Evolutionary conservation across 2,113 vertebrate species (phyloP).

Genomic region (Zosterops lateralis): DNA sequence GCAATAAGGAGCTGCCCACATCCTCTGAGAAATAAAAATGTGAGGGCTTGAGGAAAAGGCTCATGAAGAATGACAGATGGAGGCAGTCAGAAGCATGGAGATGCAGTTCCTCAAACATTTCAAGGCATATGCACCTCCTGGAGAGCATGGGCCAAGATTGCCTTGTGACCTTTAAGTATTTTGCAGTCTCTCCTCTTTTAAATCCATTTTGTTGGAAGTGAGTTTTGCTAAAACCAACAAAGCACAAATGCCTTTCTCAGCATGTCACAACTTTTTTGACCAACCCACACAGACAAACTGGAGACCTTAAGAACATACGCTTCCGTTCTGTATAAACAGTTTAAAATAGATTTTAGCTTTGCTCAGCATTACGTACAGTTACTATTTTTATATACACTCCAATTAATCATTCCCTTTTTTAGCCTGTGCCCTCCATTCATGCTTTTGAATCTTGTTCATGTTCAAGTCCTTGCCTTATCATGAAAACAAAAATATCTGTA

Average conservation of each 20-base stretch:
- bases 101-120: not conserved
- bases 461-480: not conserved
- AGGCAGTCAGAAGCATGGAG: not conserved
- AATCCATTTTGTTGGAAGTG: not conserved
- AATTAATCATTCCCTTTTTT: not conserved
- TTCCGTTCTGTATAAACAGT: constrained; percentile 18
- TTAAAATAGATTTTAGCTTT: constrained; percentile 48
- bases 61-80: not conserved
- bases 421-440: not conserved
- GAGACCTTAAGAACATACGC: constrained; percentile 30
- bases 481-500: not conserved
- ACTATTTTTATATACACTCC: constrained; percentile 11
- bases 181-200: not conserved
- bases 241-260: constrained; percentile 33
- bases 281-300: constrained; percentile 47
- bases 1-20: not conserved
- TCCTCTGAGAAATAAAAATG: not conserved
- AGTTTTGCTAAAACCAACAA: constrained; percentile 22
- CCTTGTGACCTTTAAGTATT: not conserved
- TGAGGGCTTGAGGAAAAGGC: not conserved
- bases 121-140: not conserved
- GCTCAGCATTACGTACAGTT: not conserved
- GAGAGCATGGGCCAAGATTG: not conserved
- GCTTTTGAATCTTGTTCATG: not conserved
- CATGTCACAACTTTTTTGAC: constrained; percentile 44